Percentiles rank a stretch among this genome's conserved stretches.
These are phyloP conservation scores for Seira ritae DNA, from an alignment of 2,888 invertebrate genomes.

Conservation along the genomic window DNA sequence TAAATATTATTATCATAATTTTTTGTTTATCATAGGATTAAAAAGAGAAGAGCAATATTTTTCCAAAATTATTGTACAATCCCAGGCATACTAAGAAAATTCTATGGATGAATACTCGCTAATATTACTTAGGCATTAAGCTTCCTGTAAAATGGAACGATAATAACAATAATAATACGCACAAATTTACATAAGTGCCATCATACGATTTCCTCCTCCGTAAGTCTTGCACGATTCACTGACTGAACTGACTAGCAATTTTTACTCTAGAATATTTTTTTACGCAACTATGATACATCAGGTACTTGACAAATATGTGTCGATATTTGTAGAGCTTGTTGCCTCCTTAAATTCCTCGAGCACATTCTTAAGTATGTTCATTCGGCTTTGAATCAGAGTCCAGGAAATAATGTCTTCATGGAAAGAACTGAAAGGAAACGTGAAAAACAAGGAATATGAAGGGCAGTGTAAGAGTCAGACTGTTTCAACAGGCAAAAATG, in stretches of 20 bases:
- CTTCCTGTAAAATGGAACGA: too few species aligned
- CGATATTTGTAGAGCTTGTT: slow-evolving; percentile 46
- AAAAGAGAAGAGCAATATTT: slow-evolving; percentile 51
- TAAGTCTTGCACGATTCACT: slow-evolving; percentile 26
- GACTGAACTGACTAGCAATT: slow-evolving; percentile 29
- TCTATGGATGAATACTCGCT: neutral
- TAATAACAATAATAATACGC: slow-evolving; percentile 13
- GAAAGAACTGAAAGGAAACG: neutral
- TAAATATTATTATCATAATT: slow-evolving; percentile 23
- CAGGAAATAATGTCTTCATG: too few species aligned
- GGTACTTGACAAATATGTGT: slow-evolving; percentile 64
- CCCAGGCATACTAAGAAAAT: slow-evolving; percentile 55
- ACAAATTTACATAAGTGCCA: slow-evolving; percentile 7
- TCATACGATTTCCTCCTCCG: slow-evolving; percentile 12
- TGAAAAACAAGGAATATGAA: neutral
- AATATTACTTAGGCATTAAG: neutral
- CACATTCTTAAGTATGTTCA: neutral
- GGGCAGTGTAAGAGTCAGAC: slow-evolving; percentile 1
- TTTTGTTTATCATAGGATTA: slow-evolving; percentile 28
- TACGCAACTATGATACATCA: slow-evolving; percentile 29
- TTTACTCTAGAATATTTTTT: neutral
- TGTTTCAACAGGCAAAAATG: neutral
- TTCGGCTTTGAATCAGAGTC: too few species aligned
- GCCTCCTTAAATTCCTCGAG: slow-evolving; percentile 30
- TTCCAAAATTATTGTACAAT: slow-evolving; percentile 51